phyloP scores from a whole-genome alignment of 2,888 invertebrate species.

The Callyntrura sp. region DNA sequence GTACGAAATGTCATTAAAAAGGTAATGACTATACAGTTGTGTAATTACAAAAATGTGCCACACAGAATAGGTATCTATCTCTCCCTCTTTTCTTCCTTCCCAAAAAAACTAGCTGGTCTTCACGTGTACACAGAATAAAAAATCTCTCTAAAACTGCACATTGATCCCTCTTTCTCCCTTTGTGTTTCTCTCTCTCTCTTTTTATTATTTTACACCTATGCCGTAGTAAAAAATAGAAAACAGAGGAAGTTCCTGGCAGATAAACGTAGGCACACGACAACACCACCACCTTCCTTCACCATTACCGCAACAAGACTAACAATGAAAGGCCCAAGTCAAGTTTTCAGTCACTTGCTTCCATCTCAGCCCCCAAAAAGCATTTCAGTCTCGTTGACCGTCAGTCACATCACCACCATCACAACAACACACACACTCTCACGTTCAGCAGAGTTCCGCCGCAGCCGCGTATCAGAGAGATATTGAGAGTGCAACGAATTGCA shows the following conservation, averaged over 20 bases:
- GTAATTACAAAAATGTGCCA: neutral
- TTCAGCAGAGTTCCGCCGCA: neutral
- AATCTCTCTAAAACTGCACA: neutral
- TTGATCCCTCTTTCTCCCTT: neutral
- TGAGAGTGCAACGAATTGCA: slow-evolving; percentile 8
- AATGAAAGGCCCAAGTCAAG: slow-evolving; percentile 30
- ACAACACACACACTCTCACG: neutral
- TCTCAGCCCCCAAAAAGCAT: neutral
- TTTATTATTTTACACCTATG: slow-evolving; percentile 10
- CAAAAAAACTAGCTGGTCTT: neutral
- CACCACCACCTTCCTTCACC: slow-evolving; percentile 47
- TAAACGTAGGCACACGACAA: neutral
- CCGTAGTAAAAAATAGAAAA: slow-evolving; percentile 12
- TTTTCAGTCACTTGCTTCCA: slow-evolving; percentile 34
- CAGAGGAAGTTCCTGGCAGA: neutral
- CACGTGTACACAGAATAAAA: neutral
- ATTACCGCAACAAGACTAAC: slow-evolving; percentile 51
- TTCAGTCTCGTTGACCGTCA: slow-evolving; percentile 10
- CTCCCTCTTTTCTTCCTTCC: neutral
- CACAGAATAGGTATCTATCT: slow-evolving; percentile 11
- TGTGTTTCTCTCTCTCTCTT: neutral
- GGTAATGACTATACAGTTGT: slow-evolving; percentile 26
- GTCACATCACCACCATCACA: neutral
- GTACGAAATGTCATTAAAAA: slow-evolving; percentile 32
- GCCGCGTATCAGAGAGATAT: too few relatives aligned